Base-by-base conservation (phyloP, 2,797 vertebrate species). In the Rhabdomys pumilio region DNA sequence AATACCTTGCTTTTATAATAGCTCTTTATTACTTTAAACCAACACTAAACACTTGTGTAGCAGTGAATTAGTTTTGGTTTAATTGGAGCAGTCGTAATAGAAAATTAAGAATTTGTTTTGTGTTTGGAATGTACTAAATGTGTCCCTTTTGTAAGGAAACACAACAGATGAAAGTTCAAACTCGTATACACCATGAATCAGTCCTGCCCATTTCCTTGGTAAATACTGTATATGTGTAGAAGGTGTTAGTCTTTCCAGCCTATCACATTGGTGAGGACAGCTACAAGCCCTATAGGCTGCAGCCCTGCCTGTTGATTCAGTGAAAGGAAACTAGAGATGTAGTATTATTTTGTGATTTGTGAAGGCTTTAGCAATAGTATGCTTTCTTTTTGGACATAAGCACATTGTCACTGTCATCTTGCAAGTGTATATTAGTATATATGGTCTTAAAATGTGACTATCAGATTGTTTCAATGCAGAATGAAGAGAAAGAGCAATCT, bases 41-140 rank as follows among this genome's bases (percentile, higher is more conserved):
- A 96, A 98, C 17, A 47, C 50, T 86, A 93, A 95, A 96, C 92
- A 98, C 90, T 97, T 97, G 94, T 75, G 96, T 63, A 73, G 50
- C 38, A 97, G 88, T 82, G 90, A 97, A 31, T 95, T 85, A 22
- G 93, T 96, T 98, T 97, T 38, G 87, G 24, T 95, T 96, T 97
- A 93, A 80, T 97, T 92, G 97, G n/a, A 97, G 59, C 75, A 83
- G 76, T 95, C 98, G 55, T 85, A 87, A 97, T 15, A 98, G 95
- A 98, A 98, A 98, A 93, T 77, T 96, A 97, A 97, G 79, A 96
- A 97, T 98, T 98, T 98, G 77, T 94, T 98, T 98, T 94, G 88
- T 93, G 89, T 94, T 95, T 98, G 96, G 92, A 98, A 97, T 90
- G 97, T 98, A 97, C 89, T 92, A 87, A 73, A 96, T 3, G 29